Evolutionary conservation across 1,140 invertebrate genomes (phyloP).

Genomic region (Nephotettix cincticeps): DNA sequence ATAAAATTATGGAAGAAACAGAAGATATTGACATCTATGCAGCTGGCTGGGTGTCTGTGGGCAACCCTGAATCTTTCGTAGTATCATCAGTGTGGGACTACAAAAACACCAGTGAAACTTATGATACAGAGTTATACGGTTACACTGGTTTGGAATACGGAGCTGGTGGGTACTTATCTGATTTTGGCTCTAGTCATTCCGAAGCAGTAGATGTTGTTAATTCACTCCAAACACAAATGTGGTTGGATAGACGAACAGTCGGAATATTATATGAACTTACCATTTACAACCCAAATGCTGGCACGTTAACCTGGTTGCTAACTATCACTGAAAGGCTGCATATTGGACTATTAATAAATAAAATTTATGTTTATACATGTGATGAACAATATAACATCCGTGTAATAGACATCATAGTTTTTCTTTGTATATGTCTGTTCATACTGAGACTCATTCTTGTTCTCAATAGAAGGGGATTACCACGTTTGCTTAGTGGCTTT

Average conservation of each 20-base stretch:
- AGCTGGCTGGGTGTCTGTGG: neutral
- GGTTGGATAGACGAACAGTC: neutral
- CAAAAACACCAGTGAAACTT: neutral
- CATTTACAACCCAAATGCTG: neutral
- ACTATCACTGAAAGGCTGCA: neutral
- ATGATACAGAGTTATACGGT: neutral
- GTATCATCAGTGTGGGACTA: neutral
- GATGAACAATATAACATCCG: neutral
- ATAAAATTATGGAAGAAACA: neutral
- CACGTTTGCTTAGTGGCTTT: neutral
- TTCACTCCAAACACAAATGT: neutral
- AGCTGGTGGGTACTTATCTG: neutral
- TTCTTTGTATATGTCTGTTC: neutral
- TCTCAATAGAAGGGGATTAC: neutral
- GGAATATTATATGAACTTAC: neutral
- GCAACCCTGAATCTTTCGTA: neutral
- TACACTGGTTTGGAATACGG: neutral
- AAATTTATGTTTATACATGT: neutral
- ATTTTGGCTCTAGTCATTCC: neutral
- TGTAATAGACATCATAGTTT: neutral
- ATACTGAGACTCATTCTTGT: neutral
- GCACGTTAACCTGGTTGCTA: neutral
- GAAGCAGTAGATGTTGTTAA: neutral
- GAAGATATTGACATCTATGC: neutral
- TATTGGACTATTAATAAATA: neutral